Evolutionary conservation across 1,140 invertebrate species (phyloP), one percentile per base, ranked within the genome.

Genomic region (Eumeta japonica): DNA sequence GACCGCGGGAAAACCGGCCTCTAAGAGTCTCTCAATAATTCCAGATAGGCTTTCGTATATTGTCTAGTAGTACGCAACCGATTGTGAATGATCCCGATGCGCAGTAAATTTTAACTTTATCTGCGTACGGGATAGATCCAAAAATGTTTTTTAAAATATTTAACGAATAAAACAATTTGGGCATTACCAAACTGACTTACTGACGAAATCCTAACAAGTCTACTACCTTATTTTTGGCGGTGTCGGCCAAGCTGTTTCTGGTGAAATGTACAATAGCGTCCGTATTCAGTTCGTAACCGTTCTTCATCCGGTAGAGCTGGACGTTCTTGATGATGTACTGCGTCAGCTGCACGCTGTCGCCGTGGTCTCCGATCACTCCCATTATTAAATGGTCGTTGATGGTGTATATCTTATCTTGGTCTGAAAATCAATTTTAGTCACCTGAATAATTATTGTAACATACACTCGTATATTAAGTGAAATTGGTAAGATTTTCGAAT

Each of bases 271-370:
- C 91, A 7, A 93, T 90, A 10, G 92, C 88, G 48, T 81, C 79
- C 1, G 95, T 89, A 15, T 87, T 88, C 29, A 99, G 63, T 57
- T 95, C 89, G 78, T 98, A 99, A 1, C 88, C 91, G 76, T 98
- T 97, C 55, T 91, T 84, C 88, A 98, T 96, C 77, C 94, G 94
- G 60, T 98, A 99, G 0, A 99, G 75, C 45, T 95, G 89, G 55
- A 98, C 85, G 75, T 99, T 99, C 76, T 96, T 96, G 0, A 86
- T 82, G 48, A 98, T 93, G 62, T 92, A 99, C 62, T 98, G 94
- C 7, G 92, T 89, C 77, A 98, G 99, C 62, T 98, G 94, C 4
- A 83, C 85, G 1, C 90, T 89, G 62, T 99, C 97, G 1, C 95
- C 97, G 5, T 86, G 70, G 62, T 98, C 94, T 24, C 97, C 97